Conservation (phyloP, 2,888 invertebrate species). For the Acronicta aceris region DNA sequence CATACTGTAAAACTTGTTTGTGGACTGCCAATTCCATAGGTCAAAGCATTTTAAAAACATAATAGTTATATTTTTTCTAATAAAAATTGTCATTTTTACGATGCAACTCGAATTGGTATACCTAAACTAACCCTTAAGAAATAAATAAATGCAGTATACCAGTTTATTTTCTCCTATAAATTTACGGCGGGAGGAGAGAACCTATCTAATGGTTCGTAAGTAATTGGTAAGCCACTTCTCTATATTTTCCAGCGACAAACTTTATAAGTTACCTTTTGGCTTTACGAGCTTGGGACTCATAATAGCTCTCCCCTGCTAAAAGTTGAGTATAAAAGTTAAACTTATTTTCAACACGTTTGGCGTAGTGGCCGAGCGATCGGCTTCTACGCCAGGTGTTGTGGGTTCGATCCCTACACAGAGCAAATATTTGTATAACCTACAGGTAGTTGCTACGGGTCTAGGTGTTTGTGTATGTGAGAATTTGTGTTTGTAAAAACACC, state of each 20-base stretch:
- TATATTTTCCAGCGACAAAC: conserved; percentile 8
- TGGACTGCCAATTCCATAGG: no score
- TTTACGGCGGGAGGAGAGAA: neutral
- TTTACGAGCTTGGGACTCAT: conserved; percentile 5
- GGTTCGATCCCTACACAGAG: no score
- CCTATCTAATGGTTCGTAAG: conserved; percentile 7
- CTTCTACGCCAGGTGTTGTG: no score
- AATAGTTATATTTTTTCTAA: no score
- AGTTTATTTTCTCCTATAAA: neutral
- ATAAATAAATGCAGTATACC: neutral
- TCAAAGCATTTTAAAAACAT: neutral
- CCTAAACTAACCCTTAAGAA: neutral
- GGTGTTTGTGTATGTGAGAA: no score
- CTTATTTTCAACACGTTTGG: no score
- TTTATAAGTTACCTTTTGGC: conserved; percentile 1
- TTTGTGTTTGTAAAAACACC: no score
- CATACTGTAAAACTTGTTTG: no score
- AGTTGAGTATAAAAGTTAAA: conserved; percentile 5
- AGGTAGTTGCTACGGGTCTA: no score
- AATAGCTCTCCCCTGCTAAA: neutral
- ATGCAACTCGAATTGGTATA: neutral
- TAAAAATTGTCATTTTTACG: neutral
- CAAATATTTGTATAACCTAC: no score
- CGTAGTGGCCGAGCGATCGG: no score
- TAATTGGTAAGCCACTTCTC: conserved; percentile 6